These are phyloP conservation scores for Orchesella cincta DNA, from an alignment of 1,140 invertebrate species.

Conservation along the genomic window DNA sequence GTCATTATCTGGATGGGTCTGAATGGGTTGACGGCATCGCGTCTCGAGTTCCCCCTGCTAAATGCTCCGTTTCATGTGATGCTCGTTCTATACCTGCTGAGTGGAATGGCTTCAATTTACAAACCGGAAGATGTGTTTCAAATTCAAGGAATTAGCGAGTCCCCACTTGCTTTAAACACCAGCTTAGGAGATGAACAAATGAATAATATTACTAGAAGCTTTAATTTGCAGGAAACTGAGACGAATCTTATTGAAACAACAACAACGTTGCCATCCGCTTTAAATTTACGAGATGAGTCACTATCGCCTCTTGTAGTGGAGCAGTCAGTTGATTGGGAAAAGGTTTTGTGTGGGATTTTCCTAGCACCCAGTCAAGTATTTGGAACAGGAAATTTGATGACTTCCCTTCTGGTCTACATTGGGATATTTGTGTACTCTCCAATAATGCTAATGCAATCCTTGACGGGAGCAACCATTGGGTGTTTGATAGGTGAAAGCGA, in stretches of 20 bases:
- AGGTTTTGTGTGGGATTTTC: slow-evolving; percentile 26
- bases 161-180: background rate
- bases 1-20: slow-evolving; percentile 35
- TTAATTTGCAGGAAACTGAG: background rate
- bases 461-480: slow-evolving; percentile 35
- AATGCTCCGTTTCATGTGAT: slow-evolving; percentile 42
- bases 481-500: slow-evolving; percentile 32
- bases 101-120: slow-evolving; percentile 15
- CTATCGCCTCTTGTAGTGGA: background rate
- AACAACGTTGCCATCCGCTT: background rate
- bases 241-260: background rate
- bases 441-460: slow-evolving; percentile 21
- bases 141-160: background rate
- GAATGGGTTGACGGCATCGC: slow-evolving; percentile 1
- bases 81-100: slow-evolving; percentile 29
- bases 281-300: background rate
- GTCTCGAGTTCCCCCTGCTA: slow-evolving; percentile 33
- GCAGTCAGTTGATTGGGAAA: slow-evolving; percentile 4
- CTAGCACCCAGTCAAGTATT: slow-evolving; percentile 32
- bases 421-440: slow-evolving; percentile 39
- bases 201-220: background rate
- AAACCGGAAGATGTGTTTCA: background rate
- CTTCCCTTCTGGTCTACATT: slow-evolving; percentile 25
- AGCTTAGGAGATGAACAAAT: background rate
- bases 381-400: background rate